Evolutionary conservation across 2,113 vertebrate genomes (phyloP).

Genomic region (Xiphophorus couchianus): DNA sequence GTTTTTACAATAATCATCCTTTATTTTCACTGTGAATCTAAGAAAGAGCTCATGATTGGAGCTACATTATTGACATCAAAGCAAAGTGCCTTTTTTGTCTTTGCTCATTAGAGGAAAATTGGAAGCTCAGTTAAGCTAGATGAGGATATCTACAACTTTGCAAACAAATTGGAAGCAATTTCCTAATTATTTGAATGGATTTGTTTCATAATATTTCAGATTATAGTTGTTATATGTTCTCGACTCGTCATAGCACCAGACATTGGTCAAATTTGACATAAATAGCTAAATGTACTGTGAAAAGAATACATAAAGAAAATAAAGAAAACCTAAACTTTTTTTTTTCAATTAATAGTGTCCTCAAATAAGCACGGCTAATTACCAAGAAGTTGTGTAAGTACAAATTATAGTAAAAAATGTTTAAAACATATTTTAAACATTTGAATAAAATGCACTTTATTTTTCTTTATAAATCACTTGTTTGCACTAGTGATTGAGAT

Average conservation of each 20-base stretch:
- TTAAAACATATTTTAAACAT: background rate
- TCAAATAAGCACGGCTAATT: background rate
- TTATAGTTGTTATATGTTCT: background rate
- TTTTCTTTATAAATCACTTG: background rate
- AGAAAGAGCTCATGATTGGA: background rate
- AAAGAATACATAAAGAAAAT: background rate
- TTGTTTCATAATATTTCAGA: background rate
- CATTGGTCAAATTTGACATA: background rate
- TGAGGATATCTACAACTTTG: background rate
- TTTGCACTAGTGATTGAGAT: background rate
- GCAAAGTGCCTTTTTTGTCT: background rate
- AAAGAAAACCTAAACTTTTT: background rate
- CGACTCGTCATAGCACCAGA: background rate
- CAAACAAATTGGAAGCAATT: background rate
- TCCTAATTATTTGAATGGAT: background rate
- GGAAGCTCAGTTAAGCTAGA: background rate
- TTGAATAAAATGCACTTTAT: background rate
- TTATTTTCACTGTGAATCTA: too few species aligned
- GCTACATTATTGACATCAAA: background rate
- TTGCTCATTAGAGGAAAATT: background rate
- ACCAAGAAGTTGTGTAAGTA: background rate
- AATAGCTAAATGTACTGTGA: background rate
- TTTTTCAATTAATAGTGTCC: background rate
- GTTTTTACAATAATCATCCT: too few species aligned
- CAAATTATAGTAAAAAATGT: background rate